Evolutionary conservation across 2,888 invertebrate genomes (phyloP).

Genomic region (Pheosia tremula): DNA sequence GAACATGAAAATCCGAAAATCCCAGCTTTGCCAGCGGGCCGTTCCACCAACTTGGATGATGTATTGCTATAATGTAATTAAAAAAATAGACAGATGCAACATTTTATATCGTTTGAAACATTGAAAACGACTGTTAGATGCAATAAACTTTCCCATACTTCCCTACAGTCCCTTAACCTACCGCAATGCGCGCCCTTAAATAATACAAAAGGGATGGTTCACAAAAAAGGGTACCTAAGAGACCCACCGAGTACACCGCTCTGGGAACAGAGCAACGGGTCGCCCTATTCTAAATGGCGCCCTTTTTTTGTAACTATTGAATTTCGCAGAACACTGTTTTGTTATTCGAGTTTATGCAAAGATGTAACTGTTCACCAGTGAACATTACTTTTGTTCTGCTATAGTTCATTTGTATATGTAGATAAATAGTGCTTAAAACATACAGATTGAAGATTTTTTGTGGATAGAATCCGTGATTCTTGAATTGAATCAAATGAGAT

Average conservation of each 20-base stretch:
- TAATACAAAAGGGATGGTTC: constrained; percentile 28
- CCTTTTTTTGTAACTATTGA: constrained; percentile 17
- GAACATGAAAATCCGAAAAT: too few species aligned
- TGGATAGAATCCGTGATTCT: background rate
- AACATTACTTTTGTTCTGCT: background rate
- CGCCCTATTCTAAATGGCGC: constrained; percentile 17
- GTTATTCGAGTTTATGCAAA: background rate
- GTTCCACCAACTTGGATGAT: too few species aligned
- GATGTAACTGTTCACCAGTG: background rate
- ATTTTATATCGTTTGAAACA: background rate
- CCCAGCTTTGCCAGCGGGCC: too few species aligned
- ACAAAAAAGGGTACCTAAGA: constrained; percentile 23
- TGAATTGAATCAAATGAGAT: background rate
- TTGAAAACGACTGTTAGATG: background rate
- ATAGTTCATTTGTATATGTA: too few species aligned
- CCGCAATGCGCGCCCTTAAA: constrained; percentile 27
- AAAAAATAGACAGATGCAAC: background rate
- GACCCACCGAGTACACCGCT: too few species aligned
- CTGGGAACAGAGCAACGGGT: background rate
- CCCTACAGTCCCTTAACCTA: constrained; percentile 29
- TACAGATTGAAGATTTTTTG: too few species aligned
- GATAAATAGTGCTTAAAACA: too few species aligned
- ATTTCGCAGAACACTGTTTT: background rate
- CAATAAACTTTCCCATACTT: background rate
- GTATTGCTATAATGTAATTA: too few species aligned